Evolutionary conservation across 2,888 invertebrate species (phyloP), one percentile per base, ranked within the genome.

Genomic region (Pardosa pseudoannulata): DNA sequence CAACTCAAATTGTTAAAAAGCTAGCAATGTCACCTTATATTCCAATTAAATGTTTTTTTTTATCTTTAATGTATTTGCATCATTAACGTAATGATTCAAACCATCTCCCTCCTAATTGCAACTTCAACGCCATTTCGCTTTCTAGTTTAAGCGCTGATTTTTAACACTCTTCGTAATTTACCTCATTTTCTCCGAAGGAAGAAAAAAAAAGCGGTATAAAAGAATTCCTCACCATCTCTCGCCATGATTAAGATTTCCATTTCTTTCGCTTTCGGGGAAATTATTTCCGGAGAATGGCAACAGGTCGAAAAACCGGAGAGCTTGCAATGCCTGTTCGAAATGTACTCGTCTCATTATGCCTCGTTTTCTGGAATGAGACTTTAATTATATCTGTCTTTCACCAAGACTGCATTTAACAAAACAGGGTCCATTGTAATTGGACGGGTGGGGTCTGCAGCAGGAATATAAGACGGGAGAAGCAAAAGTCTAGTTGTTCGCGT

Each of bases 201-300:
- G 19, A 19, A 56, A 16, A 56, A 56, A 16, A 46, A 23, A 56
- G 5, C 1, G 19, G 23, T 5, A 3, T 23, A 3, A 56, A 16
- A 56, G 16, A 16, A 23, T 23, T 19, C 56, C 19, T 56, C 5
- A 2, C 23, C 16, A 46, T 46, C 23, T 23, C 23, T 3, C 56
- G 56, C 1, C 6, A 3, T 5, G 23, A 56, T 23, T 19, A 56
- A 23, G 56, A 56, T 6, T 23, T 19, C 5, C 23, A 56, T 56
- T 56, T 56, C 56, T 19, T 56, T 56, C 19, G 56, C 1, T 3
- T 23, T 56, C 23, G 23, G 56, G 23, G 16, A 56, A 56, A 56
- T 56, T 56, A 56, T 56, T 56, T 56, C 56, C 56, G 56, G 56
- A 56, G 56, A 56, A 56, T 56, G 56, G 56, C 56, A 56, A 56